Evolutionary conservation across 2,888 invertebrate genomes (phyloP).

Genomic region (Nomada fucata): DNA sequence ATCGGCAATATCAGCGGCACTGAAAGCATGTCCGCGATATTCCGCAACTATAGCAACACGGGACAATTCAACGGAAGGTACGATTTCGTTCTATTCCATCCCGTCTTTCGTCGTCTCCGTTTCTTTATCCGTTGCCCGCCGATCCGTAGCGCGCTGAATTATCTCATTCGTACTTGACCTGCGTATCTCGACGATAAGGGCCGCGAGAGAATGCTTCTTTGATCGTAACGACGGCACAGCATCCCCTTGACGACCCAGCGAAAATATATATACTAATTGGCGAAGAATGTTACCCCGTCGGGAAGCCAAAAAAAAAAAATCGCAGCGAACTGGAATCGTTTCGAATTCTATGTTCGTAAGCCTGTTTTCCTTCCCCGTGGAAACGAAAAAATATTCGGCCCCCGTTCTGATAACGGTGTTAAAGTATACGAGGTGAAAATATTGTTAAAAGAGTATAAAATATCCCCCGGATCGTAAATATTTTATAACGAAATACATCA

Average conservation of each 20-base stretch:
- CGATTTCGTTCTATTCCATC: conserved; percentile 19
- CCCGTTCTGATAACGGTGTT: neutral
- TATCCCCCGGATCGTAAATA: neutral
- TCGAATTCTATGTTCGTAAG: neutral
- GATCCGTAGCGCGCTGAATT: neutral
- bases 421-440: neutral
- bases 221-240: conserved; percentile 13
- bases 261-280: conserved; percentile 34
- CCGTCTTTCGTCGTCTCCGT: neutral
- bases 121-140: neutral
- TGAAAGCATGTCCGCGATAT: conserved; percentile 95
- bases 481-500: neutral
- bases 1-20: conserved; percentile 95
- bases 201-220: conserved; percentile 16
- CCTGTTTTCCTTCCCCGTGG: neutral
- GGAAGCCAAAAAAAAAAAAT: neutral
- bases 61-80: conserved; percentile 94
- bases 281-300: conserved; percentile 7
- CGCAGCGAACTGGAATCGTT: neutral
- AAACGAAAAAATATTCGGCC: neutral
- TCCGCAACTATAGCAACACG: conserved; percentile 92
- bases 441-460: neutral
- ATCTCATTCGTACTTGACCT: conserved; percentile 41
- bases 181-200: conserved; percentile 37
- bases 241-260: neutral